Conservation (phyloP, 2,888 invertebrate genomes). For the Pammene aurita region DNA sequence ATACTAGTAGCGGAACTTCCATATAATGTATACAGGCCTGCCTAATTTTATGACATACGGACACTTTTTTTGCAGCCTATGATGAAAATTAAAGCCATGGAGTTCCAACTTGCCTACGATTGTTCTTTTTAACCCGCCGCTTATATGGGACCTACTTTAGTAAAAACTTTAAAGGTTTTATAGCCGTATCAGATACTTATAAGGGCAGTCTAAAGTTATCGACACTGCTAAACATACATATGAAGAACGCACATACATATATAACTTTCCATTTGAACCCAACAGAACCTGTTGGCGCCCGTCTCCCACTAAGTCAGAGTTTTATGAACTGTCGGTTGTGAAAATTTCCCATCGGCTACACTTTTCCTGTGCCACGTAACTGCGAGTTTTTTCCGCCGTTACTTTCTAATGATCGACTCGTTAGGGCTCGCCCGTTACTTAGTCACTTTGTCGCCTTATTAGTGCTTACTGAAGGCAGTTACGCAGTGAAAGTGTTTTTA, state of each 20-base stretch:
- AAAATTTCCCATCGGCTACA: slow-evolving; percentile 44
- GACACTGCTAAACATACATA: too few species aligned
- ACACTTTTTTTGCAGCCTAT: too few species aligned
- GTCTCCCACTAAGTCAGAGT: slow-evolving; percentile 22
- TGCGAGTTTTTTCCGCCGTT: slow-evolving; percentile 55
- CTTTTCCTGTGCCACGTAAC: slow-evolving; percentile 58
- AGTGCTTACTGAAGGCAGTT: slow-evolving; percentile 63
- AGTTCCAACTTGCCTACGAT: too few species aligned
- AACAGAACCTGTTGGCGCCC: slow-evolving; percentile 36
- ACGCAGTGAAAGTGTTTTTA: slow-evolving; percentile 72
- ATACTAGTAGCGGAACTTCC: too few species aligned
- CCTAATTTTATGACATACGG: too few species aligned
- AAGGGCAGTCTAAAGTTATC: too few species aligned
- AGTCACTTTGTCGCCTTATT: slow-evolving; percentile 60
- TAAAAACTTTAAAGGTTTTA: too few species aligned
- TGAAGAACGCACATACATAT: neutral
- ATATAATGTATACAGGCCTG: too few species aligned
- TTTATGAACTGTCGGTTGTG: slow-evolving; percentile 36
- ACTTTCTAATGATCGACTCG: slow-evolving; percentile 55
- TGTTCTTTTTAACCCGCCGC: too few species aligned
- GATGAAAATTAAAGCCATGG: too few species aligned
- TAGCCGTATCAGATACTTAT: too few species aligned
- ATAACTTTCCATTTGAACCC: slow-evolving; percentile 30
- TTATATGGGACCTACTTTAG: too few species aligned
- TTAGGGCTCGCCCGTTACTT: slow-evolving; percentile 41